Conservation (phyloP, 2,888 invertebrate genomes). For the Iphiclides podalirius region DNA sequence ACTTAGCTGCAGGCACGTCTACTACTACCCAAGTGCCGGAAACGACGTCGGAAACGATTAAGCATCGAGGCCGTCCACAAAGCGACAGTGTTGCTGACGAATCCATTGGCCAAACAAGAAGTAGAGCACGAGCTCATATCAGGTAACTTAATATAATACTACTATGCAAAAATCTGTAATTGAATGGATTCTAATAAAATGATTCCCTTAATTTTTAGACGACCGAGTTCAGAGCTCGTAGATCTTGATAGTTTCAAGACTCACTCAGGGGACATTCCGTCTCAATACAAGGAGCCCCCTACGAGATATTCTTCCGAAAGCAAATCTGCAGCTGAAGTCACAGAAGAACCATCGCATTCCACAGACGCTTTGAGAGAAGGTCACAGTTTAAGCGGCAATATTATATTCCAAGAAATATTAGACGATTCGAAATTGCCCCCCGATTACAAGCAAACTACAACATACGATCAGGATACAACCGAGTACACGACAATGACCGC, state of each 20-base stretch:
- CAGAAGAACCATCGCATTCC: constrained; percentile 61
- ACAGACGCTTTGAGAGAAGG: constrained; percentile 61
- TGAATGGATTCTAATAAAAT: too few species aligned
- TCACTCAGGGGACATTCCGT: constrained; percentile 79
- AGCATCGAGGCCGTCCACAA: constrained; percentile 63
- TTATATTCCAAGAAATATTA: constrained; percentile 60
- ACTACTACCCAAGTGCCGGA: constrained; percentile 70
- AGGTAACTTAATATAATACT: constrained; percentile 46
- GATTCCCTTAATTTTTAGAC: constrained; percentile 65
- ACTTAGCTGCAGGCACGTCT: constrained; percentile 61
- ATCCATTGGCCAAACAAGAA: constrained; percentile 69
- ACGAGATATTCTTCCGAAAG: constrained; percentile 70
- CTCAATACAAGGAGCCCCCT: constrained; percentile 74
- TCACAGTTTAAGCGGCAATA: constrained; percentile 62
- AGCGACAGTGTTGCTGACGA: constrained; percentile 70
- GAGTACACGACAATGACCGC: constrained; percentile 84
- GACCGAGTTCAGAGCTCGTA: constrained; percentile 89
- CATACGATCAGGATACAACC: constrained; percentile 71
- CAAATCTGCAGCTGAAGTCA: constrained; percentile 77
- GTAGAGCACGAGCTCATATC: constrained; percentile 82
- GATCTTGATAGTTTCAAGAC: constrained; percentile 92
- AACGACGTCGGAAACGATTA: constrained; percentile 65
- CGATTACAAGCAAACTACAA: constrained; percentile 63
- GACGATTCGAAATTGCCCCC: constrained; percentile 68
- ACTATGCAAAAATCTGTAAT: too few species aligned